Evolutionary conservation across 1,140 invertebrate genomes (phyloP).

Genomic region (Chelonus insularis): DNA sequence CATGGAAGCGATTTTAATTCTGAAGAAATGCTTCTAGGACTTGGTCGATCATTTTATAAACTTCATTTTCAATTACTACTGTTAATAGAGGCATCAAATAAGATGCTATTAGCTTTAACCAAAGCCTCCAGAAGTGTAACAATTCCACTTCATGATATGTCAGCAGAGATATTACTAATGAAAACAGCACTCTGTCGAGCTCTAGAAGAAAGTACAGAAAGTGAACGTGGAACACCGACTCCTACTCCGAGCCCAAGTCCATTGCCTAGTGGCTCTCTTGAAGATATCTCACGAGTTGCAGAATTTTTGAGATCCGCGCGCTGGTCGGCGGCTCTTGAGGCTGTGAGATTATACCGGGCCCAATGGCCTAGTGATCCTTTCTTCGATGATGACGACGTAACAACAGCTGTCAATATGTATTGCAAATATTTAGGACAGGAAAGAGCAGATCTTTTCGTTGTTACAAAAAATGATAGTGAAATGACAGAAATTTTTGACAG

Average conservation of each 20-base stretch:
- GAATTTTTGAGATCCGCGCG: constrained; percentile 68
- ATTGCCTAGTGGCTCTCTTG: constrained; percentile 51
- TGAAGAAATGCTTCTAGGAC: constrained; percentile 70
- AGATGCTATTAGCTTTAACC: constrained; percentile 75
- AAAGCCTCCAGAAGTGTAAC: constrained; percentile 60
- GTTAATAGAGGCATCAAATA: constrained; percentile 88
- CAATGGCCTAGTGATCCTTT: constrained; percentile 67
- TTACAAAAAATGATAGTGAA: constrained; percentile 66
- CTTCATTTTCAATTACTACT: constrained; percentile 91
- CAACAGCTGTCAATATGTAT: constrained; percentile 72
- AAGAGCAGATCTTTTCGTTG: constrained; percentile 67
- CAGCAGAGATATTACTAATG: constrained; percentile 61
- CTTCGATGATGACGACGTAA: constrained; percentile 65
- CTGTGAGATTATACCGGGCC: constrained; percentile 65
- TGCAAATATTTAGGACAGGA: constrained; percentile 71
- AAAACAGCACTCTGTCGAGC: constrained; percentile 59
- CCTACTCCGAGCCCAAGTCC: constrained; percentile 60
- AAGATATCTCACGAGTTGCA: constrained; percentile 63
- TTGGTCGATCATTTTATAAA: constrained; percentile 86
- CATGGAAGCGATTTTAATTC: constrained; percentile 58
- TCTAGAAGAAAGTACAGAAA: constrained; percentile 62
- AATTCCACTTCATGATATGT: constrained; percentile 63
- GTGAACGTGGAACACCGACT: constrained; percentile 64
- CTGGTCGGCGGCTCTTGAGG: constrained; percentile 68
- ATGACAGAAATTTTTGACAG: constrained; percentile 67